A percentile compares a stretch with the other conserved stretches of the same genome.
These are phyloP conservation scores for Erebia ligea DNA, from an alignment of 2,888 invertebrate species.

Conservation along the genomic window DNA sequence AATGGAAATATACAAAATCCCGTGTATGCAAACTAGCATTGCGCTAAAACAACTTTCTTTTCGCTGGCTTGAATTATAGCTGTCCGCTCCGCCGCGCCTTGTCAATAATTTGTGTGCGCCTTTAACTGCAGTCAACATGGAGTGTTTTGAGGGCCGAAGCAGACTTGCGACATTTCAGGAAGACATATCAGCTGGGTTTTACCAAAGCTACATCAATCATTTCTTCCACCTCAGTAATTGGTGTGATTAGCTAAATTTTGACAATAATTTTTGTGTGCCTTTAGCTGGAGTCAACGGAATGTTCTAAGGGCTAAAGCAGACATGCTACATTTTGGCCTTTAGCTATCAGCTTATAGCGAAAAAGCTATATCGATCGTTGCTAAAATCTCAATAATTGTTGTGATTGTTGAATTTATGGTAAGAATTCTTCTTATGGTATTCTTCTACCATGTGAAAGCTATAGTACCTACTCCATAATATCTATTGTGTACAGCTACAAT, in stretches of 20 bases:
- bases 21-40: constrained; percentile 14
- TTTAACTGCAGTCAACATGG: constrained; percentile 24
- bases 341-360: not conserved
- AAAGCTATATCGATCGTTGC: not conserved
- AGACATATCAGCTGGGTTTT: no score
- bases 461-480: no score
- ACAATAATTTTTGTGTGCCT: constrained; percentile 30
- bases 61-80: constrained; percentile 15
- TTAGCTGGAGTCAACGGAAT: constrained; percentile 22
- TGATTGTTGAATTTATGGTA: no score
- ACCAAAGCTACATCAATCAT: no score
- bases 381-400: no score
- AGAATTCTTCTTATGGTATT: no score
- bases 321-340: no score
- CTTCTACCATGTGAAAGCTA: no score
- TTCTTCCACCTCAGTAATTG: no score
- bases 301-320: constrained; percentile 14
- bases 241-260: not conserved
- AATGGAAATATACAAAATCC: constrained; percentile 14
- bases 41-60: constrained; percentile 24
- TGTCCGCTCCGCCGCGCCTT: constrained; percentile 16
- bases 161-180: not conserved
- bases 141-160: constrained; percentile 13
- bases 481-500: no score
- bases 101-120: constrained; percentile 30